Evolutionary conservation across 2,888 invertebrate genomes (phyloP).

Genomic region (Coenonympha arcania): DNA sequence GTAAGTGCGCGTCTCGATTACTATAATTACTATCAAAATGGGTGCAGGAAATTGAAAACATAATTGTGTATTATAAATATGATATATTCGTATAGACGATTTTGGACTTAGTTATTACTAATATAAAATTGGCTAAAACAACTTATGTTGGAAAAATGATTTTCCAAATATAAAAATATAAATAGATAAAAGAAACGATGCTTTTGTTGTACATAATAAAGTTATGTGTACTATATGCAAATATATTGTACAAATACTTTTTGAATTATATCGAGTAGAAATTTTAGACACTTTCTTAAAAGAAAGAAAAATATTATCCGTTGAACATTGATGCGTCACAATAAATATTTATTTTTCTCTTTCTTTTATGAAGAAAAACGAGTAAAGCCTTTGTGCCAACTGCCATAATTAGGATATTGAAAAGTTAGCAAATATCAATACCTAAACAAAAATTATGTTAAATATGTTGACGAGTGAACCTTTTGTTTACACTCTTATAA

Average conservation of each 20-base stretch:
- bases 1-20: slow-evolving; percentile 10
- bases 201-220: slow-evolving; percentile 22
- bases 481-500: neutral
- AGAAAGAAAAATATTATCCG: slow-evolving; percentile 33
- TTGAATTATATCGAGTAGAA: slow-evolving; percentile 11
- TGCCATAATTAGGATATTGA: slow-evolving; percentile 3
- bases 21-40: slow-evolving; percentile 4
- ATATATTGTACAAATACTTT: slow-evolving; percentile 16
- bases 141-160: neutral
- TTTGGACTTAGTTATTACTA: neutral
- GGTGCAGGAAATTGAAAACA: slow-evolving; percentile 16
- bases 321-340: slow-evolving; percentile 14
- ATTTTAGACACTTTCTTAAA: slow-evolving; percentile 24
- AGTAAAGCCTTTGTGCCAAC: slow-evolving; percentile 12
- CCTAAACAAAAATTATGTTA: neutral
- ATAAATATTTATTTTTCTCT: neutral
- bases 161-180: neutral
- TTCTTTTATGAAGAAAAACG: neutral
- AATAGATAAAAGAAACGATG: neutral
- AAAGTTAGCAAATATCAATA: neutral
- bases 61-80: neutral
- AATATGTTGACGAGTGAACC: neutral
- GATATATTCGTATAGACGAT: neutral
- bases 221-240: slow-evolving; percentile 15
- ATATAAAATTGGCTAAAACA: neutral